These are phyloP conservation scores for Diogma glabrata DNA, from an alignment of 2,888 invertebrate genomes.

Conservation along the genomic window DNA sequence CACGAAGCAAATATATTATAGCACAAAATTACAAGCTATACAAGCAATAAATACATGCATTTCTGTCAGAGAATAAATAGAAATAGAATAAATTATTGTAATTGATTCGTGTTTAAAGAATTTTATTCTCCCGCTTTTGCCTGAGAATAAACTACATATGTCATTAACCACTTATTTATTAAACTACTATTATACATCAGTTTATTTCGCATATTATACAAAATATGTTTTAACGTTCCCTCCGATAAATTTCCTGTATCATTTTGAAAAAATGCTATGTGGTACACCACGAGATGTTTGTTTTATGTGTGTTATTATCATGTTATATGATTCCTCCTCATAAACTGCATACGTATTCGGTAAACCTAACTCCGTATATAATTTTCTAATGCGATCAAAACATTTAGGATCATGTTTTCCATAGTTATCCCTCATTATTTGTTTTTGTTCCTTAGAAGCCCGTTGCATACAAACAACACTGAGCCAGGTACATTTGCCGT, in stretches of 20 bases:
- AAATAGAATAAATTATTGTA: too few species aligned
- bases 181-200: too few species aligned
- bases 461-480: slow-evolving; percentile 78
- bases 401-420: slow-evolving; percentile 53
- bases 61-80: too few species aligned
- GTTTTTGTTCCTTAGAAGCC: slow-evolving; percentile 55
- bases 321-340: slow-evolving; percentile 73
- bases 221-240: slow-evolving; percentile 50
- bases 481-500: slow-evolving; percentile 95
- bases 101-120: too few species aligned
- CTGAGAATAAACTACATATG: too few species aligned
- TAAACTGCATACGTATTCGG: slow-evolving; percentile 66
- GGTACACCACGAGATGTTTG: slow-evolving; percentile 72
- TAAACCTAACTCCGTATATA: slow-evolving; percentile 67
- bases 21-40: too few species aligned
- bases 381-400: slow-evolving; percentile 54
- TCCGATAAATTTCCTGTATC: slow-evolving; percentile 67
- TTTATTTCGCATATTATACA: too few species aligned
- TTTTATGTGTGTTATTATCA: slow-evolving; percentile 71
- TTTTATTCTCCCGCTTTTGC: too few species aligned
- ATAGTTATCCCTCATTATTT: slow-evolving; percentile 65
- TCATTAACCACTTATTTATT: too few species aligned
- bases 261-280: slow-evolving; percentile 68
- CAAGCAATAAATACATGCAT: too few species aligned
- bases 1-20: too few species aligned